Base-by-base conservation (phyloP, 2,888 invertebrate genomes). In the Gortyna flavago region DNA sequence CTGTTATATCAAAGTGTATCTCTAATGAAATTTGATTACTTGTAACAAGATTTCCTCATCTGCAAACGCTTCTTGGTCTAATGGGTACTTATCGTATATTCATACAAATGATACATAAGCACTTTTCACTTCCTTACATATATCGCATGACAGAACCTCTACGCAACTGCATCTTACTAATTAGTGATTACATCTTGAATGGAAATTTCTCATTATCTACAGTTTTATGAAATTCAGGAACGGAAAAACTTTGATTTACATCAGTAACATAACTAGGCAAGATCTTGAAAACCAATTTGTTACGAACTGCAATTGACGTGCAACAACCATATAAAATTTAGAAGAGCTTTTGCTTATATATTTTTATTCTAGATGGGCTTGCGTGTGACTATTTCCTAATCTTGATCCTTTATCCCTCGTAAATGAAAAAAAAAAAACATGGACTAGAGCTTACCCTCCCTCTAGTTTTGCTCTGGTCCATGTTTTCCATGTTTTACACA, bases 401-500 rank as follows among this genome's bases (percentile, higher is more conserved):
- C 16, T 41, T n/a, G 16, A 78, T 59, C 11, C 13, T 64, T 76
- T 21, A 54, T 44, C 21, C 6, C 13, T 29, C 29, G 25, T 51
- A 32, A 29, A 75, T 41, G 5, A 54, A 54, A 76, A 64, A 44
- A 35, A 11, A 29, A 75, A 75, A n/a, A 29, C 9, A 1, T n/a
- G 2, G 78, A 65, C 66, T 76, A 71, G 70, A 81, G 61, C 29
- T 11, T 11, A n/a, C 1, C n/a, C 25, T 11, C 1, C n/a, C 25
- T 11, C n/a, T 57, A n/a, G 54, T n/a, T n/a, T 57, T 57, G n/a
- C n/a, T 57, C n/a, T 57, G 25, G 11, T n/a, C 11, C 54, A n/a
- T 57, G n/a, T 57, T n/a, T 57, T 13, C 29, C 69, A 74, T 41
- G 59, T 71, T 62, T 84, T 80, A 79, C 72, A 79, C 65, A 87